Base-by-base conservation (phyloP, 2,113 vertebrate genomes). In the Tympanuchus pallidicinctus region DNA sequence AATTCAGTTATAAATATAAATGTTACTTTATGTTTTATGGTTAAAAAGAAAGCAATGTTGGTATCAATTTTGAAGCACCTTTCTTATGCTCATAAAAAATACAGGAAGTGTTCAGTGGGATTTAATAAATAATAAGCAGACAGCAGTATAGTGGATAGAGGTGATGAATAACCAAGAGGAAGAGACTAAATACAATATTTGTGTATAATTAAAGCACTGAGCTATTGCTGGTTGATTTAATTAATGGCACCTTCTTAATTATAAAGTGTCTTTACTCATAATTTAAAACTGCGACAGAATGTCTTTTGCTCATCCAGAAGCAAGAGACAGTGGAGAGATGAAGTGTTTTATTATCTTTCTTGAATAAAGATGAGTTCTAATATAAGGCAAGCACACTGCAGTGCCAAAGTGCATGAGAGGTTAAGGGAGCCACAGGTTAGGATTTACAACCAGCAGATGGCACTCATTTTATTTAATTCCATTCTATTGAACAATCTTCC, bases 121-220 rank as follows among this genome's bases (percentile, higher is more conserved):
- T 93, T 93, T 96, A 96, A 96, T 97, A 95, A 95, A 97, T 97
- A 96, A 96, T 93, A 95, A 97, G 96, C 88, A 93, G 92, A 89
- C 92, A 94, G 88, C 86, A 95, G 64, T 94, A 91, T 95, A 96
- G 88, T 91, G 96, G 86, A 92, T 82, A 43, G 27, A 95, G 64
- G 40, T 96, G 96, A 97, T 96, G 93, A 96, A 97, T 95, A 97
- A 97, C 92, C 79, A 89, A 95, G 92, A 95, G 72, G 81, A 94
- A 94, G 67, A 95, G 75, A 92, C 94, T 95, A 91, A 95, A 88
- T 92, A 93, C 88, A 96, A 95, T 96, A 96, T 97, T 96, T 97
- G 91, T 96, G 91, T 86, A 45, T 88, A 91, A 97, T 97, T 97
- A 97, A 91, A 94, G 93, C 77, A 91, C 71, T 71, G 57, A 96